These are phyloP conservation scores for Mastacembelus armatus DNA, from an alignment of 2,797 vertebrate species.

Conservation along the genomic window DNA sequence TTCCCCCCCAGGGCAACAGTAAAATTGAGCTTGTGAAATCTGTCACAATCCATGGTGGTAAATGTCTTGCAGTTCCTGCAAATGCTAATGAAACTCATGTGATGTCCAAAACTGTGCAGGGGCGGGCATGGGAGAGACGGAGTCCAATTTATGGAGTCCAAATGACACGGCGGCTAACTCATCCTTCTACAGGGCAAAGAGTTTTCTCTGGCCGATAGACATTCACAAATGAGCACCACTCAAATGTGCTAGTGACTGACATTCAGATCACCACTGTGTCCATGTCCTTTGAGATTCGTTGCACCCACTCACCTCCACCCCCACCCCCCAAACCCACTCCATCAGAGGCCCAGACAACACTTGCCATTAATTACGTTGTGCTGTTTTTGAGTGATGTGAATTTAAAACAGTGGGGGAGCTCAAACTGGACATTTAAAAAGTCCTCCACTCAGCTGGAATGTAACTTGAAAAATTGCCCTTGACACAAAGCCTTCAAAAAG, in stretches of 20 bases:
- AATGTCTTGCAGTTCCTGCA: slow-evolving; percentile 80
- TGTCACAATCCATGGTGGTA: slow-evolving; percentile 82
- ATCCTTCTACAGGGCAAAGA: slow-evolving; percentile 75
- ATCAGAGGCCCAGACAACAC: slow-evolving; percentile 68
- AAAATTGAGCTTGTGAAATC: slow-evolving; percentile 82
- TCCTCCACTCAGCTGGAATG: slow-evolving; percentile 42
- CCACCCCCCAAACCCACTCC: slow-evolving; percentile 68
- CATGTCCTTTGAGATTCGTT: slow-evolving; percentile 67
- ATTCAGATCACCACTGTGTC: slow-evolving; percentile 73
- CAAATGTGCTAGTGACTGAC: slow-evolving; percentile 81
- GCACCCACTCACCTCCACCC: too few relatives aligned
- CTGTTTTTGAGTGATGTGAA: slow-evolving; percentile 53
- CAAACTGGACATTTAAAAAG: too few relatives aligned
- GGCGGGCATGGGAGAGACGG: slow-evolving; percentile 56
- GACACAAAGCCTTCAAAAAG: slow-evolving; percentile 45
- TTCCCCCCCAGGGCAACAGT: slow-evolving; percentile 72
- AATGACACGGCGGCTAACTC: slow-evolving; percentile 79
- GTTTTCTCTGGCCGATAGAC: slow-evolving; percentile 76
- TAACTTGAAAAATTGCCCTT: slow-evolving; percentile 59
- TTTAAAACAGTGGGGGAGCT: slow-evolving; percentile 58
- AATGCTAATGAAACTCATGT: slow-evolving; percentile 83
- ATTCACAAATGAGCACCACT: slow-evolving; percentile 72
- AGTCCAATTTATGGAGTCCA: slow-evolving; percentile 84
- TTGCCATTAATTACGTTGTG: slow-evolving; percentile 52
- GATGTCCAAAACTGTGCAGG: slow-evolving; percentile 69